Conservation (phyloP, 64 coral and sea anemone species). For the Anthopleura sola region DNA sequence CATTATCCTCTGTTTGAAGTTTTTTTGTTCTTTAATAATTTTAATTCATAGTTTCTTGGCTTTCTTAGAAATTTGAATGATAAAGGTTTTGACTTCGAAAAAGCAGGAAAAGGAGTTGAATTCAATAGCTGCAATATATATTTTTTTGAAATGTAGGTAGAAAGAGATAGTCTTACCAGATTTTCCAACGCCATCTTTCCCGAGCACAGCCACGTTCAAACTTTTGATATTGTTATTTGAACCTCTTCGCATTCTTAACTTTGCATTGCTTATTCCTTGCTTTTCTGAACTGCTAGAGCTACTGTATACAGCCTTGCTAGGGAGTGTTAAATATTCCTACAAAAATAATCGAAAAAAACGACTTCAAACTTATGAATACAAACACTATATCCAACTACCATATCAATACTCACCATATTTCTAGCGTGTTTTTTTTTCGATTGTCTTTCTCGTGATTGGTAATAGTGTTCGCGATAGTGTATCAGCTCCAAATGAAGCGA, state of each 20-base stretch:
- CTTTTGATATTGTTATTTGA: slow-evolving; percentile 32
- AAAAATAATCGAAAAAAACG: neutral
- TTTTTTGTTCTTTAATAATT: neutral
- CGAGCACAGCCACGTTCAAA: slow-evolving; percentile 45
- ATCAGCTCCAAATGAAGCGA: neutral
- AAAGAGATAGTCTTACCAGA: slow-evolving; percentile 17
- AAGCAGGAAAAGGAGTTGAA: neutral
- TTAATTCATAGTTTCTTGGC: neutral
- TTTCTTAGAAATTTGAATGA: neutral
- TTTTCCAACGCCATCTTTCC: slow-evolving; percentile 67
- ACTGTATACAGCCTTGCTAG: neutral
- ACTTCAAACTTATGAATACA: neutral
- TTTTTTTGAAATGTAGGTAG: neutral
- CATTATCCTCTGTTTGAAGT: neutral
- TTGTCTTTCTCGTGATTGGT: neutral
- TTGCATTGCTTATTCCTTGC: neutral
- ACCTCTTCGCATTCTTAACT: slow-evolving; percentile 40
- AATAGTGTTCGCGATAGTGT: neutral
- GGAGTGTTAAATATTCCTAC: slow-evolving; percentile 21
- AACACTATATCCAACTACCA: neutral
- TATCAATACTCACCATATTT: neutral
- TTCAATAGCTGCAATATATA: no score
- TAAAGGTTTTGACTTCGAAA: neutral
- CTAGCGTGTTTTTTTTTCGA: neutral
- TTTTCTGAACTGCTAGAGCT: neutral